Evolutionary conservation across 2,888 invertebrate species (phyloP), one percentile per base, ranked within the genome.

Genomic region (Megastigmus dorsalis): DNA sequence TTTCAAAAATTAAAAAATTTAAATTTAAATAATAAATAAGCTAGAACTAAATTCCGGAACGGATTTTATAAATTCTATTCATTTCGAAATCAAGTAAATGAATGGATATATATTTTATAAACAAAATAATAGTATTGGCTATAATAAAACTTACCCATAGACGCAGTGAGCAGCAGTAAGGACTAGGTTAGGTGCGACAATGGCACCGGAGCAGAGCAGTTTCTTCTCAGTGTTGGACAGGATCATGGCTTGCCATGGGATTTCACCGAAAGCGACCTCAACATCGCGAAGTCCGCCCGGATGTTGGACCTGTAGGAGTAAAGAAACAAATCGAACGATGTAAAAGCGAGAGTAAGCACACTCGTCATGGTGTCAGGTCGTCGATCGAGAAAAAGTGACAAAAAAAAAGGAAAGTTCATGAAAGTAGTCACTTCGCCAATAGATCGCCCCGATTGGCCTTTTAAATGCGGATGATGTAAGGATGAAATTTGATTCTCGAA

Each of bases 161-260:
- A 95, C 91, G 82, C 95, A 95, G 81, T 93, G 92, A n/a, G 95
- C 95, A 0, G 95, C 91, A 0, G 95, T 95, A 36, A 95, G 82
- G 0, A 95, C 92, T 1, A 93, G 92, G 81, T 94, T 92, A 26
- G 92, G 91, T 18, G 93, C 91, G 78, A 95, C 92, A 80, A 96
- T 93, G 30, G 93, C 94, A 74, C 95, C 95, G 18, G 95, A 95
- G 81, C 95, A 95, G 0, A 95, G 90, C 1, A 95, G 90, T 62
- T 93, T 92, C 81, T 91, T 92, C 84, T 93, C 93, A 0, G 92
- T 91, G 81, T 93, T 93, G 20, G 93, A 90, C 15, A 95, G 88
- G 0, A 95, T 90, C 93, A 95, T 95, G 0, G 94, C 95, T 86
- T 95, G 95, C 95, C 95, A 95, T 72, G 95, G 94, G 82, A 95